Conservation (phyloP, 1,140 invertebrate species). For the Brachystomella parvula region DNA sequence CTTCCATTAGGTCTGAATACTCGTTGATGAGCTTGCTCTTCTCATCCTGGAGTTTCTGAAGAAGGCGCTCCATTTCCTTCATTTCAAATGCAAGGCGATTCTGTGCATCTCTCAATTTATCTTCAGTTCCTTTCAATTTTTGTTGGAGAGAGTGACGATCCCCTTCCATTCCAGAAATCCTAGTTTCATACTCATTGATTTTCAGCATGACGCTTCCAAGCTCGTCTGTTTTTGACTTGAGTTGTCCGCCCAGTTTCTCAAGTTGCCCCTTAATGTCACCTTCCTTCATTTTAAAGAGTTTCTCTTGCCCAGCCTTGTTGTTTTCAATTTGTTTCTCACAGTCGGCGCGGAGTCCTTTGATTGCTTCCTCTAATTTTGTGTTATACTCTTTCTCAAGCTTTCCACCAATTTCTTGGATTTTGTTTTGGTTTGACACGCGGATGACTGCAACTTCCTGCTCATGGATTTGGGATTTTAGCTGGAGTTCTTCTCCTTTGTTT, state of each 20-base stretch:
- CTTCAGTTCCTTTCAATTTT: conserved; percentile 11
- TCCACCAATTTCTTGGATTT: conserved; percentile 15
- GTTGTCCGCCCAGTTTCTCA: background rate
- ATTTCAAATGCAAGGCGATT: background rate
- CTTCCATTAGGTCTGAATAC: conserved; percentile 19
- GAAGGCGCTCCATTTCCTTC: background rate
- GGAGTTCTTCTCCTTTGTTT: conserved; percentile 14
- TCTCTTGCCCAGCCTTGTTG: conserved; percentile 18
- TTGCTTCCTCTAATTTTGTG: conserved; percentile 13
- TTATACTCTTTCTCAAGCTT: conserved; percentile 19
- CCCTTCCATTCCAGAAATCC: conserved; percentile 10
- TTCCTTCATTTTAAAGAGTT: conserved; percentile 24
- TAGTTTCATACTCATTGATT: conserved; percentile 3
- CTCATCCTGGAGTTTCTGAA: conserved; percentile 11
- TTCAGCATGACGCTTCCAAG: background rate
- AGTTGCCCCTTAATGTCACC: conserved; percentile 13
- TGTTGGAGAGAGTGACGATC: conserved; percentile 1
- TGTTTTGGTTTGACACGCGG: background rate
- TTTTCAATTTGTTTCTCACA: conserved; percentile 7
- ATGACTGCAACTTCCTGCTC: conserved; percentile 19
- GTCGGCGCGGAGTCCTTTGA: conserved; percentile 17
- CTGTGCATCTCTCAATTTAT: conserved; percentile 5
- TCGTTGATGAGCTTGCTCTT: conserved; percentile 15
- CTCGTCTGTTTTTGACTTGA: conserved; percentile 13
- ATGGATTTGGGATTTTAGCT: conserved; percentile 16